phyloP scores from a whole-genome alignment of 2,113 vertebrate species.

The Solea solea region DNA sequence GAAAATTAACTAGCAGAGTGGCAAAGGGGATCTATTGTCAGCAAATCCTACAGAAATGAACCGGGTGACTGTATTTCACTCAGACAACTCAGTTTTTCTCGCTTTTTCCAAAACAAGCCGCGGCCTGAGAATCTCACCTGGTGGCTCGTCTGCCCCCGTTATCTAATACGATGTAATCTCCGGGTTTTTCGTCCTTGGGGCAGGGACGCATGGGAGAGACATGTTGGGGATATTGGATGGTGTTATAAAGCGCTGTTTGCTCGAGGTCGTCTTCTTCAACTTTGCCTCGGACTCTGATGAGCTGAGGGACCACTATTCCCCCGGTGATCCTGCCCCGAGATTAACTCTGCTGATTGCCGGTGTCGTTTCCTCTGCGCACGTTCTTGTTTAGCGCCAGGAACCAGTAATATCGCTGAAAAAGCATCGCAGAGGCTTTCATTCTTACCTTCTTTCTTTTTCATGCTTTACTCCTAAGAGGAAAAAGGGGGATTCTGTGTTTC shows the following conservation, averaged over 20 bases:
- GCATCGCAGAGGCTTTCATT: constrained; percentile 5
- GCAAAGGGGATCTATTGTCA: constrained; percentile 43
- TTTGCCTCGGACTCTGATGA: constrained; percentile 71
- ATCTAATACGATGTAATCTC: constrained; percentile 73
- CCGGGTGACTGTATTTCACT: background rate
- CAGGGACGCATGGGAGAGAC: constrained; percentile 53
- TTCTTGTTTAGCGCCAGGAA: constrained; percentile 43
- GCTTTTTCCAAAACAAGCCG: too few relatives aligned
- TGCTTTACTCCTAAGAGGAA: constrained; percentile 4
- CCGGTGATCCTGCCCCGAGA: constrained; percentile 59
- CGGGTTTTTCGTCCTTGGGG: constrained; percentile 51
- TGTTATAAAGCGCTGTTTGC: constrained; percentile 60
- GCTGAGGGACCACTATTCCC: constrained; percentile 70
- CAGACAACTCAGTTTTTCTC: too few relatives aligned
- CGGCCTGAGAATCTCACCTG: constrained; percentile 53
- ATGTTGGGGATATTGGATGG: constrained; percentile 70
- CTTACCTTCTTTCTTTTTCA: background rate
- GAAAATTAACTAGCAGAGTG: constrained; percentile 55
- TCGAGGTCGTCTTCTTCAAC: constrained; percentile 64
- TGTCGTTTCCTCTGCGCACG: constrained; percentile 29
- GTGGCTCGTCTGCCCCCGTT: constrained; percentile 50
- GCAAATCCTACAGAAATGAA: constrained; percentile 1
- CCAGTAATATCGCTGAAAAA: constrained; percentile 21
- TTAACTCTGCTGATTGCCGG: constrained; percentile 63
- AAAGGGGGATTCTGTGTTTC: background rate